Base-by-base conservation (phyloP, 2,797 vertebrate genomes). In the Prionace glauca region DNA sequence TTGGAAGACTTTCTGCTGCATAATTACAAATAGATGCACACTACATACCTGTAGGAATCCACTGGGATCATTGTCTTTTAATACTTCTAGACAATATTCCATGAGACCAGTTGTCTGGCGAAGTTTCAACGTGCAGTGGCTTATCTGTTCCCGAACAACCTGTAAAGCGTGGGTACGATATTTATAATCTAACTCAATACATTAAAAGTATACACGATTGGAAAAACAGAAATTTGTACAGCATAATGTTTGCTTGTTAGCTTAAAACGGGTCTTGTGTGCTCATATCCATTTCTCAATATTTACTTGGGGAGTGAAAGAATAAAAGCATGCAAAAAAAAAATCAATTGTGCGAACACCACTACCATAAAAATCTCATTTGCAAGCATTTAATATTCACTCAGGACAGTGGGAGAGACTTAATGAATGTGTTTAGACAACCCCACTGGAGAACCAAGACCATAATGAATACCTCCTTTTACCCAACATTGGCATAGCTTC, bases 71-170 rank as follows among this genome's bases (percentile, higher is more conserved):
- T 99, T 99, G 97, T 99, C 99, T 96, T 99, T 99, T 96, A 99
- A 99, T 96, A 99, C 99, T 96, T 99, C 99, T 96, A 99, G 97
- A 95, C 99, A 99, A 97, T 98, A 99, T 97, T 99, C 99, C 99
- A 99, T 99, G 96, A 99, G 98, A n/a, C 99, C 99, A 0, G 99
- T 99, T 95, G 99, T 99, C 98, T 99, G 99, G 26, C 99, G 98
- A 3, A 99, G 98, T 97, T 99, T 99, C 98, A 99, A 97, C 0
- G 99, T 99, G 97, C 99, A 99, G 97, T 99, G 99, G 95, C 98
- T 99, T 97, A 99, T 99, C 98, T 99, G 99, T 97, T 99, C 99
- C 96, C 99, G 98, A 71, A 99, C 99, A 97, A 99, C 98, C 99
- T 99, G 96, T 45, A 86, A 29, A 1, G n/a, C 71, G 60, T 9